Conservation (phyloP, 2,888 invertebrate species). For the Synanthedon myopaeformis region DNA sequence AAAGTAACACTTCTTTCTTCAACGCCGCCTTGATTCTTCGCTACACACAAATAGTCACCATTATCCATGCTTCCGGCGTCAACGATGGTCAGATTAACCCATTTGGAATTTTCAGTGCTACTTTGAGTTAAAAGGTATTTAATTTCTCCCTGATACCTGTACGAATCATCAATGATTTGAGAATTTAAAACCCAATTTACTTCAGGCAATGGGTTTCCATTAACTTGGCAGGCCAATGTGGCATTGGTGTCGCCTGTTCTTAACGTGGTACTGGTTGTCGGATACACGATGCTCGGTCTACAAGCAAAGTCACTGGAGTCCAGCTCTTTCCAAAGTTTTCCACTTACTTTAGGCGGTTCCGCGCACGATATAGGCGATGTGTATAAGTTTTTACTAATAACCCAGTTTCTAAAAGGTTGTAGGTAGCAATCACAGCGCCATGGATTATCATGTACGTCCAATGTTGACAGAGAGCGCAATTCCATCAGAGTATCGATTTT, state of each 20-base stretch:
- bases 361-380: conserved; percentile 80
- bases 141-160: conserved; percentile 57
- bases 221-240: conserved; percentile 80
- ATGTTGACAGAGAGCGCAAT: conserved; percentile 75
- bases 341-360: conserved; percentile 76
- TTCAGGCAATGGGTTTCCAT: conserved; percentile 81
- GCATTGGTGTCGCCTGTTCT: conserved; percentile 75
- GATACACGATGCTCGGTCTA: conserved; percentile 79
- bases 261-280: conserved; percentile 68
- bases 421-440: conserved; percentile 92
- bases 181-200: conserved; percentile 81
- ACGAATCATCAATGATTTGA: conserved; percentile 67
- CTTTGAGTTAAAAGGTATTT: conserved; percentile 54
- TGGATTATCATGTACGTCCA: conserved; percentile 83
- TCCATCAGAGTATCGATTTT: conserved; percentile 74
- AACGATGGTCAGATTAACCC: conserved; percentile 78
- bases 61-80: conserved; percentile 74
- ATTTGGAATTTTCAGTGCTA: conserved; percentile 53
- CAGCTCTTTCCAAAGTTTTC: conserved; percentile 79
- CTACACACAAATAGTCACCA: conserved; percentile 83
- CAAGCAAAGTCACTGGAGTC: conserved; percentile 84
- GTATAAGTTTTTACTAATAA: conserved; percentile 78
- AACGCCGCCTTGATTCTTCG: conserved; percentile 84
- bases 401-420: conserved; percentile 82
- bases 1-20: conserved; percentile 82